Percentiles rank a stretch among this genome's conserved stretches.
Evolutionary conservation across 2,113 vertebrate species (phyloP).

Genomic region (Ia io): DNA sequence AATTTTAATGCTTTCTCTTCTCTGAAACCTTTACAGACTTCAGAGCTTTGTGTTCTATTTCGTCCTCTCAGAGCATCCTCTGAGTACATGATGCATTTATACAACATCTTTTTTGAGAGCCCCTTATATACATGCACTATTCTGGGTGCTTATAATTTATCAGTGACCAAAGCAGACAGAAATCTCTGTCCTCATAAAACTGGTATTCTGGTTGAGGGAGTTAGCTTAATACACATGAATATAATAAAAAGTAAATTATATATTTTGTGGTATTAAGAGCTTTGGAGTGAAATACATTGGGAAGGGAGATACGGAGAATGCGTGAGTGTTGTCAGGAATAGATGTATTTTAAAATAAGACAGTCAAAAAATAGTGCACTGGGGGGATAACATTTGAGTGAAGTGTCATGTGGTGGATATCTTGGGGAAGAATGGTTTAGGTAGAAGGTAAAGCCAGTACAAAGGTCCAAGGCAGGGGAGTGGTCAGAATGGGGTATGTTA

Average conservation of each 20-base stretch:
- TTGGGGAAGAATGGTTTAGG: background rate
- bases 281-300: background rate
- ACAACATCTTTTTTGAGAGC: background rate
- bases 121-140: background rate
- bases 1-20: background rate
- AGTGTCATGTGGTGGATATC: background rate
- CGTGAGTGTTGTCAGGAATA: background rate
- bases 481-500: background rate
- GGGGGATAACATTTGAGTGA: background rate
- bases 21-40: background rate
- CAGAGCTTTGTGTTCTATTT: background rate
- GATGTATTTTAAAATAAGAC: background rate
- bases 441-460: background rate
- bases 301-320: background rate
- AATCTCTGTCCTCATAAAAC: background rate
- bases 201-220: background rate
- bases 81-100: background rate
- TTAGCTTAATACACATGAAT: background rate
- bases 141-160: background rate
- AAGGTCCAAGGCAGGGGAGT: background rate
- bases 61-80: background rate
- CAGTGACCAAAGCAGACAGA: background rate
- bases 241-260: background rate
- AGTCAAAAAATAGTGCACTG: background rate
- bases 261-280: background rate